phyloP scores from a whole-genome alignment of 2,113 vertebrate genomes.

The Nothobranchius kuhntae region DNA sequence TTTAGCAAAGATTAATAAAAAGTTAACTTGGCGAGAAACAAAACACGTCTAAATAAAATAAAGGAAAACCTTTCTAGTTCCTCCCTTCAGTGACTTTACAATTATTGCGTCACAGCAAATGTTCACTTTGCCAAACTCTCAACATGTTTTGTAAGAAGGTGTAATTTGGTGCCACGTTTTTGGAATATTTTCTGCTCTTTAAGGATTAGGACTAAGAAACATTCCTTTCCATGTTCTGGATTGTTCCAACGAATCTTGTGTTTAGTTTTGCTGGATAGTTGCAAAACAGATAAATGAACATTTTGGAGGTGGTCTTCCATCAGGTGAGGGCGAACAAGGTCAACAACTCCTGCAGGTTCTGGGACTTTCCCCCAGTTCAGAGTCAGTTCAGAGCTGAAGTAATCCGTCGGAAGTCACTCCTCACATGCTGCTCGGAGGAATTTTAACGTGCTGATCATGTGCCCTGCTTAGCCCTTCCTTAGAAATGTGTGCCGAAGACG shows the following conservation, averaged over 20 bases:
- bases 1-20: too few relatives aligned
- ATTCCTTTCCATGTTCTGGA: neutral
- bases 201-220: neutral
- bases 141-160: too few relatives aligned
- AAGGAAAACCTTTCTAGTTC: too few relatives aligned
- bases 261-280: neutral
- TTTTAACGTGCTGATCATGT: slow-evolving; percentile 66
- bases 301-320: slow-evolving; percentile 1
- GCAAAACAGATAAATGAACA: slow-evolving; percentile 4
- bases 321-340: slow-evolving; percentile 1
- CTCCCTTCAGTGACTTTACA: too few relatives aligned
- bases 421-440: slow-evolving; percentile 65
- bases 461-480: slow-evolving; percentile 21
- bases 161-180: neutral
- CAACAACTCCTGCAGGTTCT: slow-evolving; percentile 7
- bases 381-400: slow-evolving; percentile 18
- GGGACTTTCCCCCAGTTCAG: slow-evolving; percentile 37
- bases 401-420: slow-evolving; percentile 57
- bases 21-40: too few relatives aligned
- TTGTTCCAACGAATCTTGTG: neutral
- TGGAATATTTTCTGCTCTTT: neutral
- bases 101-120: too few relatives aligned
- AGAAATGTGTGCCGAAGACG: slow-evolving; percentile 16
- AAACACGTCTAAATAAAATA: too few relatives aligned
- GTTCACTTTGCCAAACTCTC: too few relatives aligned